A percentile compares a stretch with the other conserved stretches of the same genome.
Evolutionary conservation across 2,888 invertebrate genomes (phyloP).

Genomic region (Alloscopus bannaensis): DNA sequence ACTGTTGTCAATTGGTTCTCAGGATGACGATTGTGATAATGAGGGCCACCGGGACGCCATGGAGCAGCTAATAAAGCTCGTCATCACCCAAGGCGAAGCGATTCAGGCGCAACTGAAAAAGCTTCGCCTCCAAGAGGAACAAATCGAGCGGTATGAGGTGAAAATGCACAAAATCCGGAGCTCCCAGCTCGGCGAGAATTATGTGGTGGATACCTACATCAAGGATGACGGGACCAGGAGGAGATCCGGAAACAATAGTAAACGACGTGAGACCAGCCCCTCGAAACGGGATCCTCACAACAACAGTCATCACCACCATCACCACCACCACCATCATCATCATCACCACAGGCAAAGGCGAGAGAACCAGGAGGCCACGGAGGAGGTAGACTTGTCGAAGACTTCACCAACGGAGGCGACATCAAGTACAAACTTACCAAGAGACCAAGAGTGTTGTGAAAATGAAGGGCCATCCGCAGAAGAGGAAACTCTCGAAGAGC

Average conservation of each 20-base stretch:
- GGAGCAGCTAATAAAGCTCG: constrained; percentile 78
- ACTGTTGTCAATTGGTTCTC: constrained; percentile 21
- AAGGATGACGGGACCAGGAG: constrained; percentile 75
- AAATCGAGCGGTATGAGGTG: constrained; percentile 87
- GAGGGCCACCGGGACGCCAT: constrained; percentile 75
- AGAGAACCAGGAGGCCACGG: constrained; percentile 4
- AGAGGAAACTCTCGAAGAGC: constrained; percentile 79
- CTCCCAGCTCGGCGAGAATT: constrained; percentile 86
- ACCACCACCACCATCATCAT: constrained; percentile 49
- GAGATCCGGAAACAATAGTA: too few species aligned
- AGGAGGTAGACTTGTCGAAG: constrained; percentile 5
- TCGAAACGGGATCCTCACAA: constrained; percentile 74
- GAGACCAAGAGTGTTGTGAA: constrained; percentile 28
- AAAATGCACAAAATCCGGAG: constrained; percentile 85
- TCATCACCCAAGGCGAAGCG: constrained; percentile 80
- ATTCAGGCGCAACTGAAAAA: constrained; percentile 77
- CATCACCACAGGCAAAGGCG: constrained; percentile 32
- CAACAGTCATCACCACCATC: constrained; percentile 29
- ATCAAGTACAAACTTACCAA: constrained; percentile 66
- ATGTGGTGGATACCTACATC: constrained; percentile 86
- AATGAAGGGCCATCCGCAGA: constrained; percentile 76
- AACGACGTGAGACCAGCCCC: constrained; percentile 72
- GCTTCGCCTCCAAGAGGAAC: constrained; percentile 82
- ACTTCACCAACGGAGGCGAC: constrained; percentile 30
- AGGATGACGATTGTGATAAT: constrained; percentile 55